Conservation (phyloP, 2,797 vertebrate genomes). For the Rousettus madagascariensis region DNA sequence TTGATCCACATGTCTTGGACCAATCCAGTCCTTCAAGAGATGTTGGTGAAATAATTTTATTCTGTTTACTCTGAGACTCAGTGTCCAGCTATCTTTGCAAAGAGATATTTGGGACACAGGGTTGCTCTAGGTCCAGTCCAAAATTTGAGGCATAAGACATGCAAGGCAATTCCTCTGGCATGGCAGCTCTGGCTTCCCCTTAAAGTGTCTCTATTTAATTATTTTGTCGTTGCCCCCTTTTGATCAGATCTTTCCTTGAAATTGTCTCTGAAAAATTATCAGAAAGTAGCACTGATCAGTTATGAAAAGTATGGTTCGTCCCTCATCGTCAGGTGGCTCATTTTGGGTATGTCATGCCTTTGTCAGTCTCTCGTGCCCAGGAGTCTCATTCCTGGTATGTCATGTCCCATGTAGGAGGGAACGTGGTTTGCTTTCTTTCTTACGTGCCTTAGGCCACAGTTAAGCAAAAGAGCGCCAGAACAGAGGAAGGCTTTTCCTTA, state of each 20-base stretch:
- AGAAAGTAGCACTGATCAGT: not conserved
- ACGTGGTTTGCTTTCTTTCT: not conserved
- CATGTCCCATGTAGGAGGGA: not conserved
- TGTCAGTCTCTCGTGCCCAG: not conserved
- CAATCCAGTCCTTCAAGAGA: not conserved
- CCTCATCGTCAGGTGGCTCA: not conserved
- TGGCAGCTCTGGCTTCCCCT: not conserved
- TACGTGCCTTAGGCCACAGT: not conserved
- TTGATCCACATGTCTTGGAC: no score
- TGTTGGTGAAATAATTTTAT: not conserved
- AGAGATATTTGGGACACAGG: not conserved
- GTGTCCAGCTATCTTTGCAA: not conserved
- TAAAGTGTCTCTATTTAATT: not conserved
- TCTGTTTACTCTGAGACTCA: not conserved
- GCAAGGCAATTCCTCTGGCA: not conserved
- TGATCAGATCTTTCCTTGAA: not conserved
- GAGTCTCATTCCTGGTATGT: not conserved
- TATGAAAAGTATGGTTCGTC: not conserved
- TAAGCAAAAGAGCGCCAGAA: not conserved
- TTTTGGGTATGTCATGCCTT: not conserved
- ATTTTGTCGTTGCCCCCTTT: not conserved
- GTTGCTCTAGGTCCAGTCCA: no score
- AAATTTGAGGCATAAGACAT: not conserved
- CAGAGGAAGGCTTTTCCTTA: not conserved
- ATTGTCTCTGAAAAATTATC: not conserved